These are phyloP conservation scores for Chlamydotis undulata DNA, from an alignment of 2,113 vertebrate species.

Conservation along the genomic window DNA sequence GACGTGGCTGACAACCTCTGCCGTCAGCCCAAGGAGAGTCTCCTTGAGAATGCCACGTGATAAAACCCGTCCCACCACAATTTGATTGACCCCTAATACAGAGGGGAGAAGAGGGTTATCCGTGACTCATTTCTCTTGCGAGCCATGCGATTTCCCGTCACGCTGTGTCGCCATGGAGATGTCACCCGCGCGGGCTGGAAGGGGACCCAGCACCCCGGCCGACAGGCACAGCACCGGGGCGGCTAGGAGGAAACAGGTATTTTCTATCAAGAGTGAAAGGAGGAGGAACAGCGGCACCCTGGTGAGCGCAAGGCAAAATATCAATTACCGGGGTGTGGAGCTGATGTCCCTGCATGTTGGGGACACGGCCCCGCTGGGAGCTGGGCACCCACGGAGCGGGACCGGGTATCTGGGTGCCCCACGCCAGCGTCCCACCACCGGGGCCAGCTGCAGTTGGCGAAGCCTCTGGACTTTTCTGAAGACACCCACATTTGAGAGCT, in stretches of 20 bases:
- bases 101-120: not conserved
- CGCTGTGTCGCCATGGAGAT: slow-evolving; percentile 1
- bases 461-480: not conserved
- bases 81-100: not conserved
- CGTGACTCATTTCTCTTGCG: not conserved
- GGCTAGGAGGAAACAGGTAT: not conserved
- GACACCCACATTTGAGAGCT: not conserved
- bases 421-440: accelerated
- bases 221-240: not conserved
- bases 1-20: not conserved
- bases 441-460: not conserved
- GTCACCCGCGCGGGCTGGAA: not conserved
- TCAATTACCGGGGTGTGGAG: accelerated
- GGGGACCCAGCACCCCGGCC: not conserved
- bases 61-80: not conserved
- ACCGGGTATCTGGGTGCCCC: not conserved
- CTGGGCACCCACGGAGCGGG: not conserved
- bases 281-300: not conserved
- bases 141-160: not conserved
- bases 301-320: not conserved
- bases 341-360: not conserved
- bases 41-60: not conserved
- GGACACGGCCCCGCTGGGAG: not conserved
- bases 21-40: accelerated
- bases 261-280: not conserved